Base-by-base conservation (phyloP, 2,888 invertebrate species). In the Melitaea athalia region DNA sequence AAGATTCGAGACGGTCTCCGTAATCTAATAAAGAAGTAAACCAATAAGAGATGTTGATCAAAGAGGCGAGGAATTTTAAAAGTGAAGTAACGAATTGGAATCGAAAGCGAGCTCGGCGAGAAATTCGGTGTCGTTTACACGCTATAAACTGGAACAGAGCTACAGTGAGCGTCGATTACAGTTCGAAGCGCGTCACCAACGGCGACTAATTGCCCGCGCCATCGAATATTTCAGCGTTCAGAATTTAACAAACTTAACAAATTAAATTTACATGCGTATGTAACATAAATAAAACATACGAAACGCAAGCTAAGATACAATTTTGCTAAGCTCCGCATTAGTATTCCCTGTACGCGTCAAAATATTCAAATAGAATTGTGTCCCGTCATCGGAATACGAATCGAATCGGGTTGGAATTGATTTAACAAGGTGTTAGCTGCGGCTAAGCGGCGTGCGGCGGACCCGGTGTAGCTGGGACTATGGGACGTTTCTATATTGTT, bases 341-440 rank as follows among this genome's bases (percentile, higher is more conserved):
- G 87, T 86, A 89, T 88, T 85, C 89, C 79, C 74, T 70, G 78
- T 79, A 80, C 81, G 83, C 81, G 82, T 85, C 85, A 82, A 86
- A 86, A 87, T 90, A 92, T 91, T 91, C 90, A 90, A 91, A 92
- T 91, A 80, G 85, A 86, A 85, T 86, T 82, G 87, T 82, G 86
- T 81, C 75, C 79, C 84, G 86, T 84, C 84, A 83, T 80, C 71
- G 70, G 73, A 71, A 74, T 76, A 78, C 80, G 89, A 87, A 91
- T 89, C 84, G 82, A 81, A 81, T 81, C 79, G 81, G 81, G 75
- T 78, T 72, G 75, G 78, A 80, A 81, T 79, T 76, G 80, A 78
- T 76, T 80, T 82, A 82, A 84, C 86, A 80, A 80, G 82, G 81
- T 85, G 85, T 84, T 82, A 82, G 81, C 77, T 75, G 75, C 75